Conservation (phyloP, 2,888 invertebrate species). For the Oxycera nigricornis region DNA sequence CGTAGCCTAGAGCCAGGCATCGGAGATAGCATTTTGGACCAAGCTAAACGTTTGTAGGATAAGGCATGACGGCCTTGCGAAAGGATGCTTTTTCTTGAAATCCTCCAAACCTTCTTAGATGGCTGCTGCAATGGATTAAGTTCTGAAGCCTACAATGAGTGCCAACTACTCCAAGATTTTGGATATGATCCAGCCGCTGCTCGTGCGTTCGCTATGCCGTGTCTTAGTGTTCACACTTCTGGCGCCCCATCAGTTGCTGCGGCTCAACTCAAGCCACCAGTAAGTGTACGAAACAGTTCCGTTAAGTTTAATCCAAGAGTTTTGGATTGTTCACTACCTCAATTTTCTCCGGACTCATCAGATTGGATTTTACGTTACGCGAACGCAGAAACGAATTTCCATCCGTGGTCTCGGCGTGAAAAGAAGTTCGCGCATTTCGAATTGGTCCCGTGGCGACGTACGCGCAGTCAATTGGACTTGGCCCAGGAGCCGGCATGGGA, state of each 20-base stretch:
- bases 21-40: background rate
- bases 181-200: slow-evolving; percentile 42
- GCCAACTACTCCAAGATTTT: slow-evolving; percentile 41
- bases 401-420: slow-evolving; percentile 55
- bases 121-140: slow-evolving; percentile 31
- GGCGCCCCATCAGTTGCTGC: slow-evolving; percentile 48
- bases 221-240: slow-evolving; percentile 49
- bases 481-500: slow-evolving; percentile 54
- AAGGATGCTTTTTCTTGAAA: slow-evolving; percentile 42
- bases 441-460: slow-evolving; percentile 58
- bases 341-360: slow-evolving; percentile 40
- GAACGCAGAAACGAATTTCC: slow-evolving; percentile 56
- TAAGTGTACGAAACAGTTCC: slow-evolving; percentile 55
- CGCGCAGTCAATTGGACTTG: slow-evolving; percentile 54
- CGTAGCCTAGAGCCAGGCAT: slow-evolving; percentile 29
- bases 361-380: slow-evolving; percentile 59
- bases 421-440: slow-evolving; percentile 58
- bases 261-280: slow-evolving; percentile 47
- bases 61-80: slow-evolving; percentile 27
- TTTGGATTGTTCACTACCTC: slow-evolving; percentile 20
- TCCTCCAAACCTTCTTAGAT: slow-evolving; percentile 35
- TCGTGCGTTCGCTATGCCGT: slow-evolving; percentile 46
- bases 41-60: slow-evolving; percentile 21
- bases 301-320: slow-evolving; percentile 45
- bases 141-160: slow-evolving; percentile 19